These are phyloP conservation scores for Mola mola DNA, from an alignment of 2,113 vertebrate species.

Conservation along the genomic window DNA sequence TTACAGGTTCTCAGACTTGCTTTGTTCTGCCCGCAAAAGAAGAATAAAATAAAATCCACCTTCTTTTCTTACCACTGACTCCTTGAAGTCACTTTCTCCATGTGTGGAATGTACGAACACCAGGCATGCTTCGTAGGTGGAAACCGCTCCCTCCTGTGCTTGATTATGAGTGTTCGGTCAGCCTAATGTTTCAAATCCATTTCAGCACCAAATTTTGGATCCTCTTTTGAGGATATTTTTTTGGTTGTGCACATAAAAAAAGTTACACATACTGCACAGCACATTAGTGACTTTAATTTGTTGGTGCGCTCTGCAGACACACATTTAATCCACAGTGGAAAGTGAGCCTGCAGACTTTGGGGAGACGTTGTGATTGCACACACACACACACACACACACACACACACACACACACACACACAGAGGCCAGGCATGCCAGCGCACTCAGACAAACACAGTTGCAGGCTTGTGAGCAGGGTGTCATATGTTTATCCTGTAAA, in stretches of 20 bases:
- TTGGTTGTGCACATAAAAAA: neutral
- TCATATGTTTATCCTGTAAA: slow-evolving; percentile 63
- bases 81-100: slow-evolving; percentile 44
- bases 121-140: neutral
- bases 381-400: neutral
- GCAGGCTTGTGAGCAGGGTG: slow-evolving; percentile 48
- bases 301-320: slow-evolving; percentile 41
- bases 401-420: neutral
- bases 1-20: slow-evolving; percentile 41
- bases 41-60: slow-evolving; percentile 12
- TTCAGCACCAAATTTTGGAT: neutral
- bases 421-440: slow-evolving; percentile 23
- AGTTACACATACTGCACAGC: slow-evolving; percentile 49
- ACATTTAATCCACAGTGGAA: slow-evolving; percentile 65
- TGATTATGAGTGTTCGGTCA: neutral
- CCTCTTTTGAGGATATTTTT: slow-evolving; percentile 1
- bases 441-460: slow-evolving; percentile 25
- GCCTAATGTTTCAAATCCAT: neutral
- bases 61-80: slow-evolving; percentile 19
- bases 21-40: slow-evolving; percentile 10
- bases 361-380: slow-evolving; percentile 33
- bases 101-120: neutral
- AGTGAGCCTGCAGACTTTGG: slow-evolving; percentile 62
- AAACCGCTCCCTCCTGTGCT: neutral
- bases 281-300: slow-evolving; percentile 61